These are phyloP conservation scores for Cyprichromis sp. DNA, from an alignment of 2,113 vertebrate genomes.

Conservation along the genomic window DNA sequence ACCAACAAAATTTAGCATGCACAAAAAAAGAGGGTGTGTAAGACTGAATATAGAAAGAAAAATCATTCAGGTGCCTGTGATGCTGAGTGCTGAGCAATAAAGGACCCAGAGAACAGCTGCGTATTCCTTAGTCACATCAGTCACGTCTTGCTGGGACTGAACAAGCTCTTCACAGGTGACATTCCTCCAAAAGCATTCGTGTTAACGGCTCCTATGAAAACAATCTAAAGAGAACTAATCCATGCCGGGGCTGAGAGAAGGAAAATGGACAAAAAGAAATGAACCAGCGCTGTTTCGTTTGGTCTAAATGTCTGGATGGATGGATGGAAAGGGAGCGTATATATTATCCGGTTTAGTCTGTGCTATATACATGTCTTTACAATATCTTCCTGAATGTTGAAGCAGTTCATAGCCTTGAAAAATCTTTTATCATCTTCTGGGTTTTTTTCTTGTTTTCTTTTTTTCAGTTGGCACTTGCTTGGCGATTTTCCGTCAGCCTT, in stretches of 20 bases:
- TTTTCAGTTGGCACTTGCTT: slow-evolving; percentile 93
- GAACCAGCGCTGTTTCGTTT: slow-evolving; percentile 87
- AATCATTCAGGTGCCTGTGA: not conserved
- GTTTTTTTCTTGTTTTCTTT: slow-evolving; percentile 22
- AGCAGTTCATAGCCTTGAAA: slow-evolving; percentile 95
- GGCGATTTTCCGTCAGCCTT: slow-evolving; percentile 83
- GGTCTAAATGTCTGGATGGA: slow-evolving; percentile 86
- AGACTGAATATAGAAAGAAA: not conserved
- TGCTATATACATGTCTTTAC: slow-evolving; percentile 99
- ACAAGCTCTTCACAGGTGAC: slow-evolving; percentile 23
- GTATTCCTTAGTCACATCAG: slow-evolving; percentile 3
- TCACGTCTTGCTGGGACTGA: not conserved
- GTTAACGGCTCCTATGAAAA: slow-evolving; percentile 61
- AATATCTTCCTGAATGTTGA: slow-evolving; percentile 99
- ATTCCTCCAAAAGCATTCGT: slow-evolving; percentile 14
- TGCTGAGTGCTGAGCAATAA: not conserved
- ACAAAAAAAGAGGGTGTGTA: slow-evolving; percentile 31
- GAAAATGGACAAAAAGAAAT: slow-evolving; percentile 65
- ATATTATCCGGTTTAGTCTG: slow-evolving; percentile 98
- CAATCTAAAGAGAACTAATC: slow-evolving; percentile 69
- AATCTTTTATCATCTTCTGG: slow-evolving; percentile 69
- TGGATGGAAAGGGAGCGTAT: slow-evolving; percentile 88
- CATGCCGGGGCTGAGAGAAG: slow-evolving; percentile 61
- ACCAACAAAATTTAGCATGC: slow-evolving; percentile 49
- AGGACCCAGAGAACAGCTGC: slow-evolving; percentile 27